These are phyloP conservation scores for Cosmopolites sordidus DNA, from an alignment of 2,888 invertebrate species.

Conservation along the genomic window DNA sequence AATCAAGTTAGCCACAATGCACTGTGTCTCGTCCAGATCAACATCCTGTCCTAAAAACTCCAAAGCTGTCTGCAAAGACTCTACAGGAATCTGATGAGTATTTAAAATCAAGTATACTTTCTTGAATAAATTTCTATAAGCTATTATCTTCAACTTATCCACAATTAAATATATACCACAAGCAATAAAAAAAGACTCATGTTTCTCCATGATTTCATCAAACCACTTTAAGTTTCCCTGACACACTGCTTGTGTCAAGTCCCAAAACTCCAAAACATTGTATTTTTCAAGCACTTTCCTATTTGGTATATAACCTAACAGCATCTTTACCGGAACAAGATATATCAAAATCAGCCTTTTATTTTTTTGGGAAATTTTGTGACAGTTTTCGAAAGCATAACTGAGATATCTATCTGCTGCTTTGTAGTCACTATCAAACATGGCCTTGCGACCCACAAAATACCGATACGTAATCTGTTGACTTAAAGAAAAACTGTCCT, in stretches of 20 bases:
- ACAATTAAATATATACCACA: constrained; percentile 97
- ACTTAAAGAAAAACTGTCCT: constrained; percentile 83
- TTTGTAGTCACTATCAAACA: constrained; percentile 97
- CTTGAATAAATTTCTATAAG: constrained; percentile 93
- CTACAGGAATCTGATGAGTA: constrained; percentile 85
- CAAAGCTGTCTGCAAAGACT: constrained; percentile 76
- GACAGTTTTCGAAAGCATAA: constrained; percentile 91
- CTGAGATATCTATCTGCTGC: constrained; percentile 88
- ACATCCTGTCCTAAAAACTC: constrained; percentile 80
- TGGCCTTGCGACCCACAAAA: constrained; percentile 94
- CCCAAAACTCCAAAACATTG: constrained; percentile 85
- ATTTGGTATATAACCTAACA: constrained; percentile 92
- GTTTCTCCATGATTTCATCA: constrained; percentile 76
- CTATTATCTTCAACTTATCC: constrained; percentile 91
- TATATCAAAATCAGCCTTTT: constrained; percentile 92
- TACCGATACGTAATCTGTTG: constrained; percentile 97
- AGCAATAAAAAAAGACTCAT: constrained; percentile 90
- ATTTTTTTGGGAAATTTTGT: constrained; percentile 73
- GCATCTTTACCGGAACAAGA: constrained; percentile 94
- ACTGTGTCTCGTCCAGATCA: constrained; percentile 91
- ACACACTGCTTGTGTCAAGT: constrained; percentile 82
- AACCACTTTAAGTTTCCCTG: constrained; percentile 83
- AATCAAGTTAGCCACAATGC: constrained; percentile 94
- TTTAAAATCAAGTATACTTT: constrained; percentile 77
- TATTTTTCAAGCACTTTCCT: constrained; percentile 77